Conservation (phyloP, 2,888 invertebrate species). For the Danaus chrysippus region DNA sequence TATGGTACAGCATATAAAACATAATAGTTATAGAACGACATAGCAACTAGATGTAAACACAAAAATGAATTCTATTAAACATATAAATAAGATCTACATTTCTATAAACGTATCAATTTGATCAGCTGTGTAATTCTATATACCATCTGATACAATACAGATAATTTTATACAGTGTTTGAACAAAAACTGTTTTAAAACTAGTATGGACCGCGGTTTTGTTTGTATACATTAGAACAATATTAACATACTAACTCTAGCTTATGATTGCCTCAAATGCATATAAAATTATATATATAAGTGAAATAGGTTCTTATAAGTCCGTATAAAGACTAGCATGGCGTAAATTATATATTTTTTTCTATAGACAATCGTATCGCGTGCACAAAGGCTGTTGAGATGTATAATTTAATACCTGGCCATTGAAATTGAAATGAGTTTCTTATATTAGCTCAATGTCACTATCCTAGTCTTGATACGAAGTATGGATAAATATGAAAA, state of each 20-base stretch:
- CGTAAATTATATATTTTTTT: slow-evolving; percentile 20
- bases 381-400: slow-evolving; percentile 28
- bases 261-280: too few relatives aligned
- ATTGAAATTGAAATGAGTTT: slow-evolving; percentile 20
- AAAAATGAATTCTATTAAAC: background rate
- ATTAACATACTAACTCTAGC: too few relatives aligned
- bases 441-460: slow-evolving; percentile 22
- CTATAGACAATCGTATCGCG: slow-evolving; percentile 41
- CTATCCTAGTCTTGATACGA: background rate
- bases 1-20: background rate
- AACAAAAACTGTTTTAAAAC: slow-evolving; percentile 3
- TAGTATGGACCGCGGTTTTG: slow-evolving; percentile 12
- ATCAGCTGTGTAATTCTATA: slow-evolving; percentile 33
- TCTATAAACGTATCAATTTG: slow-evolving; percentile 24
- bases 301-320: too few relatives aligned
- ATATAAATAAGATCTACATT: background rate
- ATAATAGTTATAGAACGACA: background rate
- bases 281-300: too few relatives aligned
- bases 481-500: background rate
- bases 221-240: slow-evolving; percentile 1
- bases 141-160: slow-evolving; percentile 30
- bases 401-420: slow-evolving; percentile 28
- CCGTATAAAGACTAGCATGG: too few relatives aligned
- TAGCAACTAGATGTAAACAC: background rate
- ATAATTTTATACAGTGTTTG: background rate